Evolutionary conservation across 2,888 invertebrate genomes (phyloP).

Genomic region (Troides oblongomaculatus): DNA sequence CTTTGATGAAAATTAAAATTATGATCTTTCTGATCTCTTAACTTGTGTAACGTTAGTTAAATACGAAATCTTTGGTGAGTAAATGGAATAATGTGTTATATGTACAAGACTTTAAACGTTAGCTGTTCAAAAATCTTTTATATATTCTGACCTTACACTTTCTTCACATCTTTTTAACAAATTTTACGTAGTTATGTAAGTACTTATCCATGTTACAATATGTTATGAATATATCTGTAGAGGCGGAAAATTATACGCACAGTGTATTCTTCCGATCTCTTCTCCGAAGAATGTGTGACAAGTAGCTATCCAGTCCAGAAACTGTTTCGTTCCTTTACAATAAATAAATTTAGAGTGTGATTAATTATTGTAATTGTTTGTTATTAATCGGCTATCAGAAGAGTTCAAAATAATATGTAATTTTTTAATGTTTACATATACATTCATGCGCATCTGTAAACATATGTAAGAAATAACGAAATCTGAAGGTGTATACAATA

Average conservation of each 20-base stretch:
- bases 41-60: constrained; percentile 9
- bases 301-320: no score
- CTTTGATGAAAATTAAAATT: constrained; percentile 4
- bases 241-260: not conserved
- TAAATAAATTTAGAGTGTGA: no score
- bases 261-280: not conserved
- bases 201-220: constrained; percentile 1
- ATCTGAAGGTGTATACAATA: not conserved
- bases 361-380: no score
- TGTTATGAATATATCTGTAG: not conserved
- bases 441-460: not conserved
- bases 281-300: not conserved
- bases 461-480: not conserved
- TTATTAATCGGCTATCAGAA: not conserved
- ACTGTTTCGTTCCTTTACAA: no score
- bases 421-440: not conserved
- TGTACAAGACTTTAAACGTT: constrained; percentile 1
- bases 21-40: not conserved
- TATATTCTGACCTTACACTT: not conserved
- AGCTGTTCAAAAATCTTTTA: constrained; percentile 1
- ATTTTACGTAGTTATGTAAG: not conserved
- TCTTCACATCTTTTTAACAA: not conserved
- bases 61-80: constrained; percentile 3
- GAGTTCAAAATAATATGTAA: not conserved
- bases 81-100: constrained; percentile 6